Percentiles rank a stretch among this genome's conserved stretches.
Evolutionary conservation across 2,888 invertebrate species (phyloP).

Genomic region (Lasioglossum pauxillum): DNA sequence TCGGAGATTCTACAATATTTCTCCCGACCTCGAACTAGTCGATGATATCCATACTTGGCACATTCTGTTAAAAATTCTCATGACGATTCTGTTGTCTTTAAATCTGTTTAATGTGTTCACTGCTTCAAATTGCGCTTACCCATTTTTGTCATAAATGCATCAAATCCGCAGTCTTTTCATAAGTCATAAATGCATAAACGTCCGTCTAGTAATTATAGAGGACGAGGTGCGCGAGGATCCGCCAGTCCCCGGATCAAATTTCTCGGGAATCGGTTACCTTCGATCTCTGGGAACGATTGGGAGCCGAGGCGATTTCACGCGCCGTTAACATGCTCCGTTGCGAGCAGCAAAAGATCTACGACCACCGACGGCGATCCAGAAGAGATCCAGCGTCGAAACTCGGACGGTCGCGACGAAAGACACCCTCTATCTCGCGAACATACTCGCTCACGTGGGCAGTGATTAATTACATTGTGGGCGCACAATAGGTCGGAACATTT

Average conservation of each 20-base stretch:
- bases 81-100: too few species aligned
- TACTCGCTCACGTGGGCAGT: constrained; percentile 60
- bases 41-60: neutral
- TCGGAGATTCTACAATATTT: neutral
- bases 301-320: constrained; percentile 15
- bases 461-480: constrained; percentile 57
- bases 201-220: neutral
- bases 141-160: too few species aligned
- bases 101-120: too few species aligned
- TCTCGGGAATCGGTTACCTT: constrained; percentile 21
- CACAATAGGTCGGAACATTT: neutral
- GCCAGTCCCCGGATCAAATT: constrained; percentile 19
- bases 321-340: neutral
- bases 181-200: too few species aligned
- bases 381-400: constrained; percentile 23
- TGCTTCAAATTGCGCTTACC: too few species aligned
- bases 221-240: constrained; percentile 5
- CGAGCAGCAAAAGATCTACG: neutral
- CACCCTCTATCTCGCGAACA: constrained; percentile 1
- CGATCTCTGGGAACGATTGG: constrained; percentile 11
- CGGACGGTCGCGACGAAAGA: constrained; percentile 43
- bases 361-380: constrained; percentile 12
- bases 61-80: neutral
- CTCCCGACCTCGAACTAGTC: neutral
- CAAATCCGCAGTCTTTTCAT: too few species aligned